Conservation (phyloP, 1,140 invertebrate genomes). For the Acyrthosiphon pisum region DNA sequence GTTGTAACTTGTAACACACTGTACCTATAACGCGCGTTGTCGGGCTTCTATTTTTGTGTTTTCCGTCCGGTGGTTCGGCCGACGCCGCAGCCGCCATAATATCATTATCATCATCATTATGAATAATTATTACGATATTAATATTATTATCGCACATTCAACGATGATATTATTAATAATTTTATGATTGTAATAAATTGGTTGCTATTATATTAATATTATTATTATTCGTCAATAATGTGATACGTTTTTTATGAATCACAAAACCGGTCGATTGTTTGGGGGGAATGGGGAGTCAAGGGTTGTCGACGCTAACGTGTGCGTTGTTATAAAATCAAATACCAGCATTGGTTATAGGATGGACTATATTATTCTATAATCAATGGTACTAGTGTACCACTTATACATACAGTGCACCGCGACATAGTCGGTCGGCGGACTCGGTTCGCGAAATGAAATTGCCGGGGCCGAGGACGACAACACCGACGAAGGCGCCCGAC, state of each 20-base stretch:
- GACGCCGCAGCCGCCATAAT: background rate
- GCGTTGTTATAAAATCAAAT: background rate
- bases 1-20: background rate
- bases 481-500: background rate
- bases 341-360: no score
- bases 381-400: background rate
- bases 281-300: no score
- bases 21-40: background rate
- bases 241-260: background rate
- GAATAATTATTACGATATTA: background rate
- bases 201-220: background rate
- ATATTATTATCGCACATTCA: background rate
- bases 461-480: conserved; percentile 8
- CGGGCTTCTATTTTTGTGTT: conserved; percentile 47
- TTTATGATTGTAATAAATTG: background rate
- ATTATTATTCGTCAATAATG: background rate
- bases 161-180: background rate
- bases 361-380: no score
- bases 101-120: background rate
- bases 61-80: conserved; percentile 14
- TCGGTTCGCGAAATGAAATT: background rate
- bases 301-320: background rate
- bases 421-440: background rate
- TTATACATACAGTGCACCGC: background rate
- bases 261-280: background rate